A percentile compares a stretch with the other conserved stretches of the same genome.
phyloP scores from a whole-genome alignment of 2,888 invertebrate genomes.

The Ichneumon xanthorius region DNA sequence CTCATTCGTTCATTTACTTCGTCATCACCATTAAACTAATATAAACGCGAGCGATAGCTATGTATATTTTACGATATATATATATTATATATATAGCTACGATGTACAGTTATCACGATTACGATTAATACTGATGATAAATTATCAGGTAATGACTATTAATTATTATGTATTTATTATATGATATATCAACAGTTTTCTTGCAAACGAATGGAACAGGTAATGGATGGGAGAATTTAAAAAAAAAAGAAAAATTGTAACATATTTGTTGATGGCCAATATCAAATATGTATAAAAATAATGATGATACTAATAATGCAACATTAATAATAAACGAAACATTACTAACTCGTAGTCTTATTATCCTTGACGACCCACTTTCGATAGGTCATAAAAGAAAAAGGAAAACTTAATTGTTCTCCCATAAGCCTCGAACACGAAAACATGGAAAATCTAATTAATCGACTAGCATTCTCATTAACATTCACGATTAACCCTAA shows the following conservation, averaged over 20 bases:
- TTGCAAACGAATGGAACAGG: slow-evolving; percentile 73
- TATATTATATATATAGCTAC: slow-evolving; percentile 56
- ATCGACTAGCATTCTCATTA: neutral
- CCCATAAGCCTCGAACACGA: neutral
- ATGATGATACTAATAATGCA: slow-evolving; percentile 80
- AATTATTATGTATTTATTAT: slow-evolving; percentile 78
- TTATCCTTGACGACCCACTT: neutral
- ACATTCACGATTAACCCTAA: neutral
- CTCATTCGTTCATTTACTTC: slow-evolving; percentile 61
- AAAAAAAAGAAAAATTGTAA: slow-evolving; percentile 74
- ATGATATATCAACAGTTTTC: slow-evolving; percentile 77
- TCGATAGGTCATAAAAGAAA: neutral
- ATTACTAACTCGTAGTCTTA: slow-evolving; percentile 55
- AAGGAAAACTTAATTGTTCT: neutral
- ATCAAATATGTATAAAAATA: slow-evolving; percentile 82
- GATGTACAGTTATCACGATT: slow-evolving; percentile 75
- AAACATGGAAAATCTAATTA: neutral
- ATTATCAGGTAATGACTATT: slow-evolving; percentile 73
- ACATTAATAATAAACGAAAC: slow-evolving; percentile 80
- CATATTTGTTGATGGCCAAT: slow-evolving; percentile 82
- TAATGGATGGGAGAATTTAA: slow-evolving; percentile 49
- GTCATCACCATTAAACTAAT: slow-evolving; percentile 52
- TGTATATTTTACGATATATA: slow-evolving; percentile 58
- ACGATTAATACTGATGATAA: slow-evolving; percentile 75
- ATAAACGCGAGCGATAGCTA: slow-evolving; percentile 55